Base-by-base conservation (phyloP, 1,140 invertebrate genomes). In the Asbolus verrucosus region DNA sequence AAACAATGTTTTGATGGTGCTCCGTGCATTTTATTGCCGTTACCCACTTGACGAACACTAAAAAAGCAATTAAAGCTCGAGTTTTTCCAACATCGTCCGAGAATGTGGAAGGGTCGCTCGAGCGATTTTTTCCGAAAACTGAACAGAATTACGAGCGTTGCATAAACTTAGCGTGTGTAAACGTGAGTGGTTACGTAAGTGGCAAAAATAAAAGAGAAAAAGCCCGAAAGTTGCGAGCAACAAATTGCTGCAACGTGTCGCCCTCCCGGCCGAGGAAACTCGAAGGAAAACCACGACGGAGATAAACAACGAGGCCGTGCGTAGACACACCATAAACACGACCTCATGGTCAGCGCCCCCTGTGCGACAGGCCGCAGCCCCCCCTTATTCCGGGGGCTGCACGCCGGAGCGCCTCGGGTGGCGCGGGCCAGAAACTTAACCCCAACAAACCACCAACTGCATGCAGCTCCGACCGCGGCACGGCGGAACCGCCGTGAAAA, bases 361-460 rank as follows among this genome's bases (percentile, higher is more conserved):
- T 75, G 67, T 46, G 24, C 54, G 61, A 41, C 72, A 74, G 74
- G 72, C 72, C 70, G 70, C 60, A 73, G 67, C 71, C 75, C 71
- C 69, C 68, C 63, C 60, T 41, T 16, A 59, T 41, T 71, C 70
- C 73, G 72, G 75, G 73, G 73, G 75, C 75, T 73, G 65, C 67
- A 50, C 36, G 67, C 63, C 73, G 70, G 70, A 71, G 69, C 50
- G 16, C 61, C 68, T 15, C 16, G 43, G 19, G 43, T 21, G 31
- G 50, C 16, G 4, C 33, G 2, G 16, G 54, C 36, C 21, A 11
- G 21, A n/a, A n/a, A 18, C 41, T 16, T 27, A 11, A 5, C 66
- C 41, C 13, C 43, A 4, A 9, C 30, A 5, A 21, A 11, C 24
- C 30, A n/a, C 11, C 50, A 38, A 16, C 19, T 13, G 59, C 39